phyloP scores from a whole-genome alignment of 2,113 vertebrate genomes.

The Melanerpes aurifrons region DNA sequence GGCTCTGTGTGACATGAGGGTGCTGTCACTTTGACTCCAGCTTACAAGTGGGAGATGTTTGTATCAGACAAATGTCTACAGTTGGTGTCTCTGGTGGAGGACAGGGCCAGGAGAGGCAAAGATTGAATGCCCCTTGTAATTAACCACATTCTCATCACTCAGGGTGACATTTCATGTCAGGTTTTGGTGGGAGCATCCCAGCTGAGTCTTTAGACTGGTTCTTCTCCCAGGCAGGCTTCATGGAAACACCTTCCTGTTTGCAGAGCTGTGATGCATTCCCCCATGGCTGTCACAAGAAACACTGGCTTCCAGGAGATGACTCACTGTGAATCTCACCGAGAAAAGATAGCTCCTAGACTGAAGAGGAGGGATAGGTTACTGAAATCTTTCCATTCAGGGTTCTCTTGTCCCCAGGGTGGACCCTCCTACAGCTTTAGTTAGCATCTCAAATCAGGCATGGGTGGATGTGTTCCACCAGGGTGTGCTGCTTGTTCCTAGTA shows the following conservation, averaged over 20 bases:
- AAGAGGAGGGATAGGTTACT: neutral
- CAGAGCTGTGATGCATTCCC: neutral
- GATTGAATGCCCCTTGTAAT: neutral
- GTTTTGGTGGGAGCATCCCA: neutral
- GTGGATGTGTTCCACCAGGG: neutral
- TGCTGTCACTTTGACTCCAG: neutral
- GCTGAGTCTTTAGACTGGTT: neutral
- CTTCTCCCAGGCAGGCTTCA: neutral
- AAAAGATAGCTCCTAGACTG: neutral
- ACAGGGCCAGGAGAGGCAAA: no score
- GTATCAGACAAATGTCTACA: neutral
- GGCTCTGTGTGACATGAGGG: neutral
- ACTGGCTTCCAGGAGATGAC: slow-evolving; percentile 16
- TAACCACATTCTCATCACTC: neutral
- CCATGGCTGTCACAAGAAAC: neutral
- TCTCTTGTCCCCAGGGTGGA: neutral
- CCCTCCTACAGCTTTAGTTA: neutral
- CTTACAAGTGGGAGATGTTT: neutral
- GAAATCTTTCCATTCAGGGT: neutral
- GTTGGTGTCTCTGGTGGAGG: neutral
- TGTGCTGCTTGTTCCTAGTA: neutral
- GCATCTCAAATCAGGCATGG: neutral
- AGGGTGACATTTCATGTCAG: neutral
- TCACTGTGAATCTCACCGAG: neutral
- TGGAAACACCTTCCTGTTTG: neutral